Evolutionary conservation across 2,888 invertebrate genomes (phyloP).

Genomic region (Scaptomyza cyrtandrae): DNA sequence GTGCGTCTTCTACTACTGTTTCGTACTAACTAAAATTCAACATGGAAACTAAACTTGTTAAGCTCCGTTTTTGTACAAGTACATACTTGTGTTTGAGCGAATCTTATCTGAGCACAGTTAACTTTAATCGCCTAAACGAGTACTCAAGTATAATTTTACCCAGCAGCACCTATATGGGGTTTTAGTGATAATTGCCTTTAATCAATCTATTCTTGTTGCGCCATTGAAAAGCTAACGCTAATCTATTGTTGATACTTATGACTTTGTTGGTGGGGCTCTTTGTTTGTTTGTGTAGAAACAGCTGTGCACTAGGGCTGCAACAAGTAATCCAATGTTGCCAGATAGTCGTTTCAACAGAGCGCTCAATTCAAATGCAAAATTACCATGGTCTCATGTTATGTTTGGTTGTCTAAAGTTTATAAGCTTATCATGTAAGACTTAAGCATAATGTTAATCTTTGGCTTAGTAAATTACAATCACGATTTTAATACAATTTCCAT

Average conservation of each 20-base stretch:
- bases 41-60: constrained; percentile 20
- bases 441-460: constrained; percentile 64
- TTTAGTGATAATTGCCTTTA: constrained; percentile 37
- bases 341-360: background rate
- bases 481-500: constrained; percentile 61
- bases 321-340: constrained; percentile 21
- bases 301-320: constrained; percentile 48
- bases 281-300: constrained; percentile 40
- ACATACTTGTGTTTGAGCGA: background rate
- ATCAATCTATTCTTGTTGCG: constrained; percentile 41
- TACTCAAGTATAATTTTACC: constrained; percentile 20
- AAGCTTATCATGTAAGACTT: constrained; percentile 31
- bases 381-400: background rate
- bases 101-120: constrained; percentile 52
- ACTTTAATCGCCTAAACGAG: constrained; percentile 43
- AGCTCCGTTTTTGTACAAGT: constrained; percentile 29
- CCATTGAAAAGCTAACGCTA: constrained; percentile 16
- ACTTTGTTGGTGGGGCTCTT: constrained; percentile 33
- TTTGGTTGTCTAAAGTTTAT: constrained; percentile 34
- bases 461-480: constrained; percentile 60
- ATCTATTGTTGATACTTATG: constrained; percentile 40
- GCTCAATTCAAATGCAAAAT: constrained; percentile 12
- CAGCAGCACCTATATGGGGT: constrained; percentile 30
- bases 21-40: constrained; percentile 61
- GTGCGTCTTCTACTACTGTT: constrained; percentile 50